phyloP scores from a whole-genome alignment of 2,888 invertebrate genomes.

The Mamestra brassicae region DNA sequence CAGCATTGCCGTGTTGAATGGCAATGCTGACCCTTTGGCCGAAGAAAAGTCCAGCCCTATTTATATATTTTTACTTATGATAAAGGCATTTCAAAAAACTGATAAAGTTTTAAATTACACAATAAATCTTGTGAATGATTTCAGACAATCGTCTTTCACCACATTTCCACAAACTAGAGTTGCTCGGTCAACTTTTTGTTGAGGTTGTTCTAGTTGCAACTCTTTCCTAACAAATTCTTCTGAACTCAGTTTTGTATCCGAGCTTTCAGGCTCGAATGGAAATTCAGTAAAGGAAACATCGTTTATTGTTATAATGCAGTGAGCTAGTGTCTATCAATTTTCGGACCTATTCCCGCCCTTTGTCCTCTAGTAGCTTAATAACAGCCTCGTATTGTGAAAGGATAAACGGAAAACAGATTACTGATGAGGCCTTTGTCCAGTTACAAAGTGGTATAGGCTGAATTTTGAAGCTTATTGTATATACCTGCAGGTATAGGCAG shows the following conservation, averaged over 20 bases:
- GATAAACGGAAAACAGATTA: conserved; percentile 30
- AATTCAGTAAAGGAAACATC: neutral
- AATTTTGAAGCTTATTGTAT: neutral
- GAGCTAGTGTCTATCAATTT: conserved; percentile 10
- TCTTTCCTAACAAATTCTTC: neutral
- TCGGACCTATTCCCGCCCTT: conserved; percentile 8
- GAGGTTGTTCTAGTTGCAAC: neutral
- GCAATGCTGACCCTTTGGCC: too few relatives aligned
- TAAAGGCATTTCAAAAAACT: too few relatives aligned
- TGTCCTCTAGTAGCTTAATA: conserved; percentile 5
- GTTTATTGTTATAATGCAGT: conserved; percentile 6
- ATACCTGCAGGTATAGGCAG: neutral
- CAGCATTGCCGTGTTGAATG: too few relatives aligned
- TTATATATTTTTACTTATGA: too few relatives aligned
- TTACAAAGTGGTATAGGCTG: neutral
- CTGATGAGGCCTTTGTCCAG: conserved; percentile 14
- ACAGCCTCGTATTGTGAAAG: conserved; percentile 14
- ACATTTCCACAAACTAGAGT: too few relatives aligned
- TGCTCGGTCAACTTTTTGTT: too few relatives aligned
- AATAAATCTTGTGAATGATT: too few relatives aligned
- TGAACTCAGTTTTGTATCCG: neutral
- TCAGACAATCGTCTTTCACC: too few relatives aligned
- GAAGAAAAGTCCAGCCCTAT: too few relatives aligned
- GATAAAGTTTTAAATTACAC: too few relatives aligned
- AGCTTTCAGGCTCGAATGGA: neutral